Evolutionary conservation across 2,113 vertebrate species (phyloP).

Genomic region (Atrichornis clamosus): DNA sequence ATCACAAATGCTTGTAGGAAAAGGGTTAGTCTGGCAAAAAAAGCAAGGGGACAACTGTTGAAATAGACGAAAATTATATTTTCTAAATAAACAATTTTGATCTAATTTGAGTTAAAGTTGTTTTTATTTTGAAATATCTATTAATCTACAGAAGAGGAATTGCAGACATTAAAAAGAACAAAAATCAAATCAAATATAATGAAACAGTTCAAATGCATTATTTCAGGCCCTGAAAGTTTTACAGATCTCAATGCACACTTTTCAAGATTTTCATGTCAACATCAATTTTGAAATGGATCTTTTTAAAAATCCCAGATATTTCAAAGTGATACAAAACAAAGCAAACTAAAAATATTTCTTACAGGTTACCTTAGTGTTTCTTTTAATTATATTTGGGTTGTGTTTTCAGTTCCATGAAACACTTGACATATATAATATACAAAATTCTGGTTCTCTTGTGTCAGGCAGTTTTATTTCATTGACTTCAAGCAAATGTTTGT

Average conservation of each 20-base stretch:
- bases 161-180: neutral
- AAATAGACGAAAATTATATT: neutral
- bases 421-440: neutral
- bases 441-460: neutral
- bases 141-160: neutral
- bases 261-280: neutral
- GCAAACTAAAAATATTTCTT: neutral
- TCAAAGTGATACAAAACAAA: neutral
- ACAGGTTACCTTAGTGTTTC: neutral
- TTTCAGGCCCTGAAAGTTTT: neutral
- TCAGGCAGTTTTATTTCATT: neutral
- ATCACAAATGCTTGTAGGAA: neutral
- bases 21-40: neutral
- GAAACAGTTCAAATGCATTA: neutral
- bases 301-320: neutral
- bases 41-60: fast-evolving
- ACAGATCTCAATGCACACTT: fast-evolving
- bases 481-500: neutral
- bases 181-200: neutral
- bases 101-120: neutral
- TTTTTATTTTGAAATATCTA: neutral
- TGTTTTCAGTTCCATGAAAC: neutral
- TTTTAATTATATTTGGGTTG: neutral
- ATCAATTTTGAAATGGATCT: neutral
- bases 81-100: neutral